Evolutionary conservation across 2,113 vertebrate species (phyloP).

Genomic region (Talpa occidentalis): DNA sequence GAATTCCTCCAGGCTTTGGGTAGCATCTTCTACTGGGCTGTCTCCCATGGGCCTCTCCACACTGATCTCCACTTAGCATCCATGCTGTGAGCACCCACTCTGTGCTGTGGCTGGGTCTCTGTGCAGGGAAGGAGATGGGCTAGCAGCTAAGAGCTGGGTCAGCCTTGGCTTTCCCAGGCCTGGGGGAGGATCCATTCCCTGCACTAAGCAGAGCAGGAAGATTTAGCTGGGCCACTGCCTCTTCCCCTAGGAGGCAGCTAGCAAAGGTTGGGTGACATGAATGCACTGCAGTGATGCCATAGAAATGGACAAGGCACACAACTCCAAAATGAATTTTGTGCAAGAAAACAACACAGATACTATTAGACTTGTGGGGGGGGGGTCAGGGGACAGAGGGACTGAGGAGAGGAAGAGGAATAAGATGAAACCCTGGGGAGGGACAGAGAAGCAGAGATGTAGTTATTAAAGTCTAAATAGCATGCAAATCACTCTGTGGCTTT

Average conservation of each 20-base stretch:
- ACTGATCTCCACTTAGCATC: neutral
- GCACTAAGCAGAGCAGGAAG: neutral
- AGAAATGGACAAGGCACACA: neutral
- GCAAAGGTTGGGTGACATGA: neutral
- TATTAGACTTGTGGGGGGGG: neutral
- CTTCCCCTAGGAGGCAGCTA: neutral
- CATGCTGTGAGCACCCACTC: neutral
- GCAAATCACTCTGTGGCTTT: neutral
- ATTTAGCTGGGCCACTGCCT: neutral
- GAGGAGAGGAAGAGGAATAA: neutral
- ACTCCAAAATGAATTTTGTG: neutral
- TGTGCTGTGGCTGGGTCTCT: neutral
- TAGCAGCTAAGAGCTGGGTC: neutral
- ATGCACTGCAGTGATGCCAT: neutral
- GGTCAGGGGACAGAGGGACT: neutral
- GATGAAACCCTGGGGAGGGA: neutral
- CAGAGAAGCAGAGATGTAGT: neutral
- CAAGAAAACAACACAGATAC: neutral
- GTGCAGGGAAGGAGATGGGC: neutral
- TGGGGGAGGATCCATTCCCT: neutral
- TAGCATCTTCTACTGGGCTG: neutral
- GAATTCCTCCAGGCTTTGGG: neutral
- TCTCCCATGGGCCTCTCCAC: neutral
- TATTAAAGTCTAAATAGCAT: neutral
- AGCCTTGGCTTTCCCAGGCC: neutral